Base-by-base conservation (phyloP, 2,113 vertebrate genomes). In the Triplophysa dalaica region DNA sequence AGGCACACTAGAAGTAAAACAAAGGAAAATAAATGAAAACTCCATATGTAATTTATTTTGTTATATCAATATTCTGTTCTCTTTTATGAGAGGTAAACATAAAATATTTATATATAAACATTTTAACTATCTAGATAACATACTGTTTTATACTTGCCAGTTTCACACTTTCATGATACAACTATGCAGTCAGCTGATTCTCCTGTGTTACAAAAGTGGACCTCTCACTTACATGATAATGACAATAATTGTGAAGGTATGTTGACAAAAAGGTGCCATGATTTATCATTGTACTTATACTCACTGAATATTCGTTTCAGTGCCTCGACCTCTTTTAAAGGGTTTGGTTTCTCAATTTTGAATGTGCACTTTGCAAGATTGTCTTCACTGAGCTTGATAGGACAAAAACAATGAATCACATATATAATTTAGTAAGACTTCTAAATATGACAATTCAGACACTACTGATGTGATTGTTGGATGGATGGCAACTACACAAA, bases 311-410 rank as follows among this genome's bases (percentile, higher is more conserved):
- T 65, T 54, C 48, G 24, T 54, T 77, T 77, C 2, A 77, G 45
- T 54, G 75, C 62, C 60, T 77, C 45, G 3, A 54, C 64, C 48
- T 65, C 75, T 52, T 77, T 77, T 21, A 22, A 52, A 38, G 62
- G 62, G 43, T 52, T 38, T 29, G 75, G 75, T 65, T 77, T 77
- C 62, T 77, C 61, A 17, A 77, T 65, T 65, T 54, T 77, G 75
- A 77, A 77, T 3, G 75, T 54, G 62, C 52, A 77, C 48, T 77
- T 77, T 11, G 61, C 75, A n/a, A 2, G 13, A 13, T 83, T 1
- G 78, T 56, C 82, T 79, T 41, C 29, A 26, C 8, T 21, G 14
- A 80, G 0, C 14, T 65, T 19, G 52, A 77, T 68, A n/a, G 0
- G 22, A 0, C 64, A 60, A 26, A 68, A 69, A 10, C 56, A 26